Evolutionary conservation across 2,797 vertebrate genomes (phyloP).

Genomic region (Diceros bicornis): DNA sequence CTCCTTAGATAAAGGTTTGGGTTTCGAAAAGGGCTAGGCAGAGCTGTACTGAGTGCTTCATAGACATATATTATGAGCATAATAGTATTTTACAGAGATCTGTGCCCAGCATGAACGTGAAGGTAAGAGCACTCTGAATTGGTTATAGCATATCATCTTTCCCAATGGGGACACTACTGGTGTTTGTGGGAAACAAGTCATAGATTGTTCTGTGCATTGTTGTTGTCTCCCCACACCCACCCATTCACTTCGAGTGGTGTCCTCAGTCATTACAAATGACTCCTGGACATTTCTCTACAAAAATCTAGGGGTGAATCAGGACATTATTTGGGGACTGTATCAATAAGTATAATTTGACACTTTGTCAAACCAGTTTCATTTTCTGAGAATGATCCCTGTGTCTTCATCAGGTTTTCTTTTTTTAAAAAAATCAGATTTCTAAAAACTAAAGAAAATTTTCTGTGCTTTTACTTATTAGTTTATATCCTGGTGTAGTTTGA

Average conservation of each 20-base stretch:
- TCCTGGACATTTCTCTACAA: slow-evolving; percentile 26
- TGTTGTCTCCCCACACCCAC: neutral
- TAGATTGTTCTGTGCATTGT: neutral
- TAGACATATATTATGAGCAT: neutral
- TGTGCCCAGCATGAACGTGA: neutral
- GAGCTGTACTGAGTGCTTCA: neutral
- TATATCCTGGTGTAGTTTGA: neutral
- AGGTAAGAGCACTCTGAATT: neutral
- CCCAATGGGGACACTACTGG: neutral
- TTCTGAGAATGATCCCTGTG: slow-evolving; percentile 15
- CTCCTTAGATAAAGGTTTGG: neutral
- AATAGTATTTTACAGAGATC: neutral
- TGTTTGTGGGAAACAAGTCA: neutral
- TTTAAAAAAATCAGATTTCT: neutral
- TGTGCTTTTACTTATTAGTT: slow-evolving; percentile 42
- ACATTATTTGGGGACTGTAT: neutral
- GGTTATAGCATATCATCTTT: neutral
- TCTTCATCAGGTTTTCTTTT: slow-evolving; percentile 25
- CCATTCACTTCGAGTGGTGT: neutral
- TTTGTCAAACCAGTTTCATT: neutral
- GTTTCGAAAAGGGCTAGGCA: neutral
- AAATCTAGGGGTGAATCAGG: neutral
- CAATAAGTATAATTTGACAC: neutral
- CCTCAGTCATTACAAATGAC: neutral
- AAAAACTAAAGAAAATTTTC: neutral